Base-by-base conservation (phyloP, 2,113 vertebrate genomes). In the Varanus komodoensis region DNA sequence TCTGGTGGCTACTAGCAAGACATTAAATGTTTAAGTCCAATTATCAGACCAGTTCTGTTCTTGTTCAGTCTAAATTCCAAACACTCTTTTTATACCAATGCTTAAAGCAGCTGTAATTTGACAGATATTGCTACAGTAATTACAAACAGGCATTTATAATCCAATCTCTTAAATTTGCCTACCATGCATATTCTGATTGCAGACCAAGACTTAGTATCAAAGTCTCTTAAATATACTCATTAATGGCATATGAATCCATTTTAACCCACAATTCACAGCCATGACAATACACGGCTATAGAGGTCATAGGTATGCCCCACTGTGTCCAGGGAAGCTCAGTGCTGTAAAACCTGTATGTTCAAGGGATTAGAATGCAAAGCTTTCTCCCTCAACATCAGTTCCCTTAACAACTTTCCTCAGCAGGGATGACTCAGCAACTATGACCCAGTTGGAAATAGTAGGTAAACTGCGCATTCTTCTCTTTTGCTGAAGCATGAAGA, bases 371-470 rank as follows among this genome's bases (percentile, higher is more conserved):
- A 29, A 8, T 29, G 27, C 64, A 86, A 21, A 52, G 44, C 25
- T 50, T 50, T 74, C 83, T 6, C 44, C 38, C 21, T 14, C 34
- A n/a, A n/a, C 6, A 50, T 17, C 21, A 27, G 12, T 23, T 14
- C 7, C 12, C 6, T 50, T 48, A n/a, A 69, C 21, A 11, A 54
- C n/a, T 14, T 4, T 25, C 29, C 84, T 73, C 82, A 89, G 61
- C 64, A 50, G 6, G 48, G 1, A 21, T 90, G 89, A 90, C n/a
- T 86, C 89, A 90, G 89, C 89, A 61, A 23, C 29, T 88, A 64
- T 19, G 38, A 44, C 38, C 38, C 38, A 44, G 3, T 44, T 44
- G 38, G 38, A 44, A 44, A 44, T 44, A 44, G 38, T 44, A 44
- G 38, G 38, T 3, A 44, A 44, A 44, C 25, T 77, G 12, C 52